Evolutionary conservation across 2,113 vertebrate genomes (phyloP).

Genomic region (Megaceryle torquata): DNA sequence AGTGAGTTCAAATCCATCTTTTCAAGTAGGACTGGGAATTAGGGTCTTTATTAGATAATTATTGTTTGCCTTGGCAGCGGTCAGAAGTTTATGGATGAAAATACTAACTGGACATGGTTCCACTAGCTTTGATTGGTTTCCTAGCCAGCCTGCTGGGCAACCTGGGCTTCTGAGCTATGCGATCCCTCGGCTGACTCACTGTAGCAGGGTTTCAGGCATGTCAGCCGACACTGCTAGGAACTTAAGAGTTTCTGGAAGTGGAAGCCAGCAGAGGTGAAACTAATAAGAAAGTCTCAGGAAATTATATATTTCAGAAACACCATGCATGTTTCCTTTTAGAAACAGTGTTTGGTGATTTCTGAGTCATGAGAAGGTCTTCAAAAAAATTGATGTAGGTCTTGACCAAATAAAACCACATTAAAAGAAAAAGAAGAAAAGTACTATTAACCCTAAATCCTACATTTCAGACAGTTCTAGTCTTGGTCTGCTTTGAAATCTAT

Average conservation of each 20-base stretch:
- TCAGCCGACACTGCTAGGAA: background rate
- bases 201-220: background rate
- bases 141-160: background rate
- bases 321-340: constrained; percentile 39
- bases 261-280: constrained; percentile 54
- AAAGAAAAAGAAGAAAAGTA: background rate
- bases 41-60: constrained; percentile 14
- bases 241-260: background rate
- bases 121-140: background rate
- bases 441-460: background rate
- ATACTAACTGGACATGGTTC: background rate
- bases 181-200: background rate
- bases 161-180: background rate
- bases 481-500: constrained; percentile 3
- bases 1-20: background rate
- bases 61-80: background rate
- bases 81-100: background rate
- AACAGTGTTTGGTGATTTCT: constrained; percentile 4
- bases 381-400: constrained; percentile 43
- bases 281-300: constrained; percentile 58
- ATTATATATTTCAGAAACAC: constrained; percentile 42
- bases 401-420: constrained; percentile 44
- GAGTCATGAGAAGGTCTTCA: constrained; percentile 54
- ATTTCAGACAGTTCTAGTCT: background rate
- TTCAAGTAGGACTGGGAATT: background rate